Base-by-base conservation (phyloP, 2,113 vertebrate species). In the Neolamprologus falcicula region DNA sequence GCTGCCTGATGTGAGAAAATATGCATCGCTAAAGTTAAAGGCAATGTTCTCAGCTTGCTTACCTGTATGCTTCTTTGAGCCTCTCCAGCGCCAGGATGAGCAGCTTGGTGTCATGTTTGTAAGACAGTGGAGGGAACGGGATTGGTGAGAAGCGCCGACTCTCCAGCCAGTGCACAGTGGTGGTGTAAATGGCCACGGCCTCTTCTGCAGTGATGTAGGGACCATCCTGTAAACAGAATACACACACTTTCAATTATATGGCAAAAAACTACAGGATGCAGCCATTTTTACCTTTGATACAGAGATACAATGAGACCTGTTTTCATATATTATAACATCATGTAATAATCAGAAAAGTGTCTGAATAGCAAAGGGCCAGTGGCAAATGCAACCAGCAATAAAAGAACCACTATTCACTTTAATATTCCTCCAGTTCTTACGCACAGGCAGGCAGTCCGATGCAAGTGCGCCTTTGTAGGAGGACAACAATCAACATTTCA, bases 41-140 rank as follows among this genome's bases (percentile, higher is more conserved):
- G 28, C 24, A 3, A 10, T 14, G 24, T 40, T 52, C 3, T n/a
- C 33, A 50, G 8, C 4, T 7, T 40, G 16, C 57, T 94, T 88
- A 99, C 99, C 99, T 99, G 95, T 99, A 99, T n/a, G 99, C 98
- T 93, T 99, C 98, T 89, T 99, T 99, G 82, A 99, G 98, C 91
- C 99, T 97, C 93, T 99, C 99, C 95, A 99, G 91, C 19, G 99
- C 99, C 90, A 99, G 93, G 92, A 99, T 99, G 57, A 99, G 97
- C 93, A 99, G 94, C 80, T 99, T 99, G 94, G 99, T 99, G 93
- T 99, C 99, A 2, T 99, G 99, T 85, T 99, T 99, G 95, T 99
- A 99, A 57, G 99, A 99, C 24, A 97, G 94, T 2, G 99, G 99
- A 0, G 99, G 99, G 92, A 99, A 99, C 0, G 99, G 99, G 82